Base-by-base conservation (phyloP, 2,113 vertebrate species). In the Tyto alba region DNA sequence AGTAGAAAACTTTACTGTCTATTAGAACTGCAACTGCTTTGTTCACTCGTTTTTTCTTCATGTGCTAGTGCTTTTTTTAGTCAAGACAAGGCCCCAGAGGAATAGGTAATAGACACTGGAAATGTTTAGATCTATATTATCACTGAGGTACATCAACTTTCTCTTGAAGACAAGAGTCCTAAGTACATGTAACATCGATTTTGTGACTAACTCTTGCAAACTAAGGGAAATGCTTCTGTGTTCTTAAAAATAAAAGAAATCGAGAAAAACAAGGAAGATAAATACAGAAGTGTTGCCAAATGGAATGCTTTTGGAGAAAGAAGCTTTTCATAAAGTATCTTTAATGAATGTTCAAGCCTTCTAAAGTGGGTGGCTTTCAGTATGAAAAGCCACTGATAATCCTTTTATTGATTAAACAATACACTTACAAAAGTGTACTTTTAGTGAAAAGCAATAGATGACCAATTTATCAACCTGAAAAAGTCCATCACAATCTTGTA, bases 401-500 rank as follows among this genome's bases (percentile, higher is more conserved):
- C n/a, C 52, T 56, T 80, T 68, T 82, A 75, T 89, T 89, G 48
- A 16, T n/a, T 94, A 66, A 80, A 87, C 84, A 59, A 22, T 80
- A 63, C 36, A 13, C 45, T 82, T 69, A n/a, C 52, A 84, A 84
- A 96, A 55, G 21, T 45, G 41, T 69, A 25, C 36, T 95, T 95
- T 20, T 63, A 73, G 69, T 45, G 64, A 85, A 96, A 88, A 78
- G 19, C 36, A 74, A 47, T 36, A 63, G 64, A 77, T 57, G 63
- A 78, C 30, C 19, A 60, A 48, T 87, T 94, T 95, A 50, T 94
- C 74, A 94, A 67, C 47, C 56, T 90, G 34, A 16, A 94, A 55
- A 94, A 95, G 96, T 91, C 52, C 47, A 89, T 93, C 76, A 95
- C 13, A 45, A 91, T 32, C 88, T 96, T 93, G n/a, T 93, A 84